phyloP scores from a whole-genome alignment of 2,797 vertebrate species.

The Onychomys leucogaster region DNA sequence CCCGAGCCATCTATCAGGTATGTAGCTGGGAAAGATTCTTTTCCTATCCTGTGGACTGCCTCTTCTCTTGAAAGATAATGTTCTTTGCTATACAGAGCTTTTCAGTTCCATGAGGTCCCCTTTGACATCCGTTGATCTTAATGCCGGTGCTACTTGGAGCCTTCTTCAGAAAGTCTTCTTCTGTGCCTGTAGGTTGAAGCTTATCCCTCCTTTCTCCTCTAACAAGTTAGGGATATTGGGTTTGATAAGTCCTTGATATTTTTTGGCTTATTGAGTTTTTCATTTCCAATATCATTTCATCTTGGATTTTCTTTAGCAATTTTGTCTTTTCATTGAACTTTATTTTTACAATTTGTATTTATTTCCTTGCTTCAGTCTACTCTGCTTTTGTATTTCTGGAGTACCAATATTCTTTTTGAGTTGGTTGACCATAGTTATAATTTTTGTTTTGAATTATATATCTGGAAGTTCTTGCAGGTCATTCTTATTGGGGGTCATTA shows the following conservation, averaged over 20 bases:
- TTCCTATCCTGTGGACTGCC: neutral
- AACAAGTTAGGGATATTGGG: neutral
- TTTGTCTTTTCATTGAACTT: neutral
- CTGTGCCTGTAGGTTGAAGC: neutral
- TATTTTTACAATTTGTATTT: neutral
- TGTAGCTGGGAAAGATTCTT: neutral
- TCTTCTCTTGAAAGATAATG: neutral
- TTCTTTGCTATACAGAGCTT: neutral
- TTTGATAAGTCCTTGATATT: neutral
- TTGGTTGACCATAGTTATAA: neutral
- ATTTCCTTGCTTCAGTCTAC: neutral
- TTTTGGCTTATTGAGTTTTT: neutral
- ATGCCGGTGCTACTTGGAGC: neutral
- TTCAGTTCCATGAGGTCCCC: neutral
- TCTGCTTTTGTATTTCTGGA: neutral
- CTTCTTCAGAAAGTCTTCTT: neutral
- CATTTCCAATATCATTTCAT: neutral
- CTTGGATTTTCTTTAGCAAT: neutral
- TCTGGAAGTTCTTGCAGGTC: neutral
- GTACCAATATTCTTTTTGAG: neutral
- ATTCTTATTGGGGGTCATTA: neutral
- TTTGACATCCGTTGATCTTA: neutral
- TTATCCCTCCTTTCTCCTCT: neutral
- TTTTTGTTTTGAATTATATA: neutral
- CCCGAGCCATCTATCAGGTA: neutral